Evolutionary conservation across 2,797 vertebrate genomes (phyloP).

Genomic region (Ceryle rudis): DNA sequence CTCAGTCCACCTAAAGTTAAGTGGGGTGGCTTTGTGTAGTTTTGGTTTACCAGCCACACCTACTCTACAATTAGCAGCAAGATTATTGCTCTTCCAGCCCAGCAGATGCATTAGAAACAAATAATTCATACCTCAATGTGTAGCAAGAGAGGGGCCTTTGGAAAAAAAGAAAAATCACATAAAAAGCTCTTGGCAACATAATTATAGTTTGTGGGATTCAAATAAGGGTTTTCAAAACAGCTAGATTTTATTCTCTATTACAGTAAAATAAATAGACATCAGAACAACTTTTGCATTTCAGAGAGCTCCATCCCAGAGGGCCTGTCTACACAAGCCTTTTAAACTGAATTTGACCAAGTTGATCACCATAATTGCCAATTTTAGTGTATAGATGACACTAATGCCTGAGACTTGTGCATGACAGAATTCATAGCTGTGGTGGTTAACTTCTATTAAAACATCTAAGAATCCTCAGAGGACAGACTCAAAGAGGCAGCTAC

Average conservation of each 20-base stretch:
- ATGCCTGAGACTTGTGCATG: background rate
- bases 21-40: background rate
- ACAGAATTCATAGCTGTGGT: background rate
- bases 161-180: conserved; percentile 68
- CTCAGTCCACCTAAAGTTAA: conserved; percentile 27
- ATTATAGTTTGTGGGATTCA: conserved; percentile 56
- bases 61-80: conserved; percentile 65
- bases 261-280: conserved; percentile 56
- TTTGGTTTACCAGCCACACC: conserved; percentile 19
- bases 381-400: conserved; percentile 16
- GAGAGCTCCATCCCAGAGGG: conserved; percentile 8
- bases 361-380: conserved; percentile 50
- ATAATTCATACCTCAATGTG: conserved; percentile 66
- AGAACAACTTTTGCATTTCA: conserved; percentile 50
- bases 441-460: background rate
- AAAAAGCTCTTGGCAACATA: conserved; percentile 67
- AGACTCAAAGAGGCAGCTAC: conserved; percentile 25
- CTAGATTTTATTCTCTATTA: conserved; percentile 52
- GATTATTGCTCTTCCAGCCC: conserved; percentile 59
- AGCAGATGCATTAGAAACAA: conserved; percentile 64
- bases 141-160: conserved; percentile 67
- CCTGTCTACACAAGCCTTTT: conserved; percentile 14
- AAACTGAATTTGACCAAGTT: conserved; percentile 5
- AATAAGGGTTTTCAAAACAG: conserved; percentile 57
- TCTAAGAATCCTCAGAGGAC: conserved; percentile 14